Base-by-base conservation (phyloP, 2,113 vertebrate genomes). In the Sisor rabdophorus region DNA sequence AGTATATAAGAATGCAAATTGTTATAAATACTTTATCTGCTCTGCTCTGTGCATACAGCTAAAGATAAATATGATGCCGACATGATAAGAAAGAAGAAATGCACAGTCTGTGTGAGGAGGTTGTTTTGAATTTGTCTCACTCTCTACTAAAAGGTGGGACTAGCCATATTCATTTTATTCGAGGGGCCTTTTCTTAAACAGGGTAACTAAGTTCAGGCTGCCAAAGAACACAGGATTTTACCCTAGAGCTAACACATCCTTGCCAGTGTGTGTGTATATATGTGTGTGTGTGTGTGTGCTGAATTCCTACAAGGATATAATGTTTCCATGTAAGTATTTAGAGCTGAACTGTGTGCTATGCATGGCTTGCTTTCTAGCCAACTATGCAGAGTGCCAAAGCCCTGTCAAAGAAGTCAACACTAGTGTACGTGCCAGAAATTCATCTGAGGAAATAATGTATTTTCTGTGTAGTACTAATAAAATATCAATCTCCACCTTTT, bases 161-260 rank as follows among this genome's bases (percentile, higher is more conserved):
- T 56, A 75, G 63, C 78, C 79, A 71, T 79, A 79, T 85, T 63
- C 72, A 80, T 52, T 77, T 86, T 84, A 87, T 86, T 87, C 71
- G 76, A 63, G 20, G 64, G 67, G 32, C 71, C 47, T 44, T 72
- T 60, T 75, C 80, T 85, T 72, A 56, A 11, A 19, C 47, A 65
- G n/a, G 59, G 8, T 40, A 20, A 36, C 22, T 24, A 20, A 26
- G 60, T 64, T 75, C 28, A 64, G 3, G 11, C 40, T 55, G 72
- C 28, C 78, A 26, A 78, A 85, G 76, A 84, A 67, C 56, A 12
- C 36, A 76, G 24, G 52, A 55, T 22, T 30, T 16, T 48, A 48
- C 58, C 19, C 50, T 67, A 32, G 24, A 44, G 12, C 12, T 65
- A 75, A 53, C 12, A 22, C 71, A 85, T 87, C 86, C 79, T 65